Percentiles rank a stretch among this genome's conserved stretches.
Evolutionary conservation across 2,888 invertebrate species (phyloP).

Genomic region (Fragum fragum): DNA sequence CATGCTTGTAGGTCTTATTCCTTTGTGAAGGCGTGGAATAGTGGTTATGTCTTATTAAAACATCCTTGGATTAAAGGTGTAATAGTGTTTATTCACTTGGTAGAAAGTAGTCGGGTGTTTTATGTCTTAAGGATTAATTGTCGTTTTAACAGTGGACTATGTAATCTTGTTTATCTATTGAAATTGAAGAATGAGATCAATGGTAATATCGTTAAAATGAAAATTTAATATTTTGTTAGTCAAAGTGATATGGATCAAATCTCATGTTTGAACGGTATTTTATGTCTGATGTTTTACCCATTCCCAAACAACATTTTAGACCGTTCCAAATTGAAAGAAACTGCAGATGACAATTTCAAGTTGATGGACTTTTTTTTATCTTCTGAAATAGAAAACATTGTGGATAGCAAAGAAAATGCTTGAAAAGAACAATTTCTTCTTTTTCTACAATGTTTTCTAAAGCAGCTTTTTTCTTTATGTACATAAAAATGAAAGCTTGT

Average conservation of each 20-base stretch:
- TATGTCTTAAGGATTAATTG: conserved; percentile 13
- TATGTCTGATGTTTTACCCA: too few species aligned
- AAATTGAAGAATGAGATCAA: conserved; percentile 12
- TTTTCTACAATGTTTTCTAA: too few species aligned
- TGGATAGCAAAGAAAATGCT: too few species aligned
- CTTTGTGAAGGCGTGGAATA: conserved; percentile 4
- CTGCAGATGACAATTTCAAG: too few species aligned
- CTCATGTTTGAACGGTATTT: background rate
- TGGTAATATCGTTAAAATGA: conserved; percentile 6
- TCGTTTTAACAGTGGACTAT: conserved; percentile 10
- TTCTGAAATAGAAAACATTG: too few species aligned
- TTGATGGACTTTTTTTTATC: too few species aligned
- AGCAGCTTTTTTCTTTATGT: too few species aligned
- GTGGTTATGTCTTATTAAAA: conserved; percentile 25
- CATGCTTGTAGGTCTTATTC: conserved; percentile 16
- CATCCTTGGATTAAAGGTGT: conserved; percentile 1
- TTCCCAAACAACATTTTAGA: too few species aligned
- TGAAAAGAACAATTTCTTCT: too few species aligned
- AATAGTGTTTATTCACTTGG: conserved; percentile 18
- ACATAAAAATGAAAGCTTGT: too few species aligned
- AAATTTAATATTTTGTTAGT: conserved; percentile 1
- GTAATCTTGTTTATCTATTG: conserved; percentile 16
- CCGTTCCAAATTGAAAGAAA: too few species aligned
- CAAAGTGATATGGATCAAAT: background rate
- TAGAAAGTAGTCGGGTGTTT: conserved; percentile 10